phyloP scores from a whole-genome alignment of 2,797 vertebrate genomes.

The Ambastaia sidthimunki region DNA sequence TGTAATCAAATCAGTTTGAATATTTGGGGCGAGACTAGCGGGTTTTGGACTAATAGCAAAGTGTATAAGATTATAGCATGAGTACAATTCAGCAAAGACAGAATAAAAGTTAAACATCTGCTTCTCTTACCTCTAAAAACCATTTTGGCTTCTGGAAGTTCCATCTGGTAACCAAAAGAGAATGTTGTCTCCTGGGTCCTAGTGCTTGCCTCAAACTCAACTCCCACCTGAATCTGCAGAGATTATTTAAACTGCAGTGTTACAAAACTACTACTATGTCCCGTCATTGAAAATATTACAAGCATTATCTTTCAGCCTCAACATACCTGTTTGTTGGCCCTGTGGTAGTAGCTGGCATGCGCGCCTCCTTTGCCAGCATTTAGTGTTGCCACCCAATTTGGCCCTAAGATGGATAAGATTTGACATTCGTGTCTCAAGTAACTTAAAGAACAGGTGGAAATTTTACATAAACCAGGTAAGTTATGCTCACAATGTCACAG shows the following conservation, averaged over 20 bases:
- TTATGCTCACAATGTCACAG: neutral
- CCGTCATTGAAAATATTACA: neutral
- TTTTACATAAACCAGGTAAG: neutral
- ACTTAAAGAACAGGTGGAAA: neutral
- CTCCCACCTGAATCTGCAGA: slow-evolving; percentile 90
- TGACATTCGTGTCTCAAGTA: neutral
- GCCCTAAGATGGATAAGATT: slow-evolving; percentile 73
- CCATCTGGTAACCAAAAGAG: slow-evolving; percentile 94
- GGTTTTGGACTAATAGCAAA: too few species aligned
- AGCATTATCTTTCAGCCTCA: neutral
- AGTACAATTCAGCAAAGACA: neutral
- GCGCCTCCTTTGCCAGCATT: slow-evolving; percentile 94
- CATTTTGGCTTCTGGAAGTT: slow-evolving; percentile 89
- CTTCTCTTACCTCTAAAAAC: slow-evolving; percentile 85
- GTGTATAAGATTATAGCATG: too few species aligned
- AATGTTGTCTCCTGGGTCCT: slow-evolving; percentile 94
- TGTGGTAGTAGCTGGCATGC: slow-evolving; percentile 95
- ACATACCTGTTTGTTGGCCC: slow-evolving; percentile 89
- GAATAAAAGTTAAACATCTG: neutral
- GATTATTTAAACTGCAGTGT: slow-evolving; percentile 5
- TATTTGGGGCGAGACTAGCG: too few species aligned
- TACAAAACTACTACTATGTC: neutral
- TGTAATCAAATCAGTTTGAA: too few species aligned
- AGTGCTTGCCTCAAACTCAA: slow-evolving; percentile 96
- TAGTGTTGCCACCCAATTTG: slow-evolving; percentile 89